Evolutionary conservation across 1,140 invertebrate species (phyloP).

Genomic region (Paraescarpia echinospica): DNA sequence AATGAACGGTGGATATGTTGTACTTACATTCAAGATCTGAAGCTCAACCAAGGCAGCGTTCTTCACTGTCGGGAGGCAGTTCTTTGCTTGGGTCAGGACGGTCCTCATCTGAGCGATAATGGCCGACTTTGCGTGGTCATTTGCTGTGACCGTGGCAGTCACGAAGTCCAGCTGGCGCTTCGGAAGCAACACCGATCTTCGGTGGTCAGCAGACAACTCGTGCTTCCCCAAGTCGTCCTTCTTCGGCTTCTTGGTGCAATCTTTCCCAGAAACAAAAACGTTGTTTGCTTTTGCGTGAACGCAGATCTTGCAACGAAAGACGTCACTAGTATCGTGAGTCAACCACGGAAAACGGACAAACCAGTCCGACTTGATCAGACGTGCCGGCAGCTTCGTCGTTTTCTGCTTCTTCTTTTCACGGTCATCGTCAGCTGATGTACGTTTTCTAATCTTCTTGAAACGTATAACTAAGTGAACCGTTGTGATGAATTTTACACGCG

Average conservation of each 20-base stretch:
- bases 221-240: neutral
- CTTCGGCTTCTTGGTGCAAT: slow-evolving; percentile 9
- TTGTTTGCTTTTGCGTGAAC: neutral
- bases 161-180: neutral
- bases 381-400: no score
- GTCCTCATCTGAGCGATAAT: slow-evolving; percentile 8
- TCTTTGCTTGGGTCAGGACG: neutral
- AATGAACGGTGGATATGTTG: neutral
- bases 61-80: slow-evolving; percentile 14
- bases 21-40: neutral
- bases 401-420: no score
- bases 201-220: neutral
- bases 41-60: neutral
- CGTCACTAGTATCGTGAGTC: no score
- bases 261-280: neutral
- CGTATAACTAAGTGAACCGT: no score
- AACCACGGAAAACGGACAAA: no score
- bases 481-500: no score
- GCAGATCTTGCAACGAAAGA: no score
- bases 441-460: no score
- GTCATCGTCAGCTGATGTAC: no score
- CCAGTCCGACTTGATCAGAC: no score
- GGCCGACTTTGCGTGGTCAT: slow-evolving; percentile 10
- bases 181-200: neutral
- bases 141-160: neutral